Evolutionary conservation across 2,888 invertebrate species (phyloP), one percentile per base, ranked within the genome.

Genomic region (Leptopilina drosophilae): DNA sequence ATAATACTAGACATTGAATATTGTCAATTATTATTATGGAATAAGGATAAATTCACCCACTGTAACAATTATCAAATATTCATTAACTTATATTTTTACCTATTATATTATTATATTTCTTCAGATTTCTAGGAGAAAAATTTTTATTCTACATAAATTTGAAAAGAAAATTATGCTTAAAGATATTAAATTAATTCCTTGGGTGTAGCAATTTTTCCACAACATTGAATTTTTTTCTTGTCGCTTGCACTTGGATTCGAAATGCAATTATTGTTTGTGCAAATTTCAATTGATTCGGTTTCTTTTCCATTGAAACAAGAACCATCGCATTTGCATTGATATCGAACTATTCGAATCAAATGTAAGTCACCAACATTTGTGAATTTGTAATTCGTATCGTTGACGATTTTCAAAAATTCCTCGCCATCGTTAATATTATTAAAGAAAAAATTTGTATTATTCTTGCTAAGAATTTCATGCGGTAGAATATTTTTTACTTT

Each of bases 351-450:
- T 67, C 87, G 84, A 81, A 89, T 87, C 2, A 87, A 42, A 46
- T 89, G 88, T 5, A 89, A 84, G 82, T 89, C 87, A 1, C 88
- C 85, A 42, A 89, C 86, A 76, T 86, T 83, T 40, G 87, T 87
- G 42, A 82, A 85, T 5, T 87, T 86, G 64, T 82, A 86, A 64
- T 85, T 84, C 77, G 82, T 83, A 42, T 83, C 81, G 11, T 77
- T 82, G 33, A 81, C 84, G 62, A 89, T 67, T 64, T 82, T 78
- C 1, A 88, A 77, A 20, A 89, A 77, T 46, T 89, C 89, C 11
- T 88, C 85, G 56, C 86, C 86, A 14, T 85, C 76, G 76, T 89
- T 89, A 12, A 88, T 82, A 64, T 81, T 87, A 56, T 64, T 65
- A 62, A 87, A 89, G 53, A 88, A 79, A 9, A 81, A 78, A 81